A percentile compares a stretch with the other conserved stretches of the same genome.
Conservation (phyloP, 1,140 invertebrate genomes). For the Hypsibius dujardini region DNA sequence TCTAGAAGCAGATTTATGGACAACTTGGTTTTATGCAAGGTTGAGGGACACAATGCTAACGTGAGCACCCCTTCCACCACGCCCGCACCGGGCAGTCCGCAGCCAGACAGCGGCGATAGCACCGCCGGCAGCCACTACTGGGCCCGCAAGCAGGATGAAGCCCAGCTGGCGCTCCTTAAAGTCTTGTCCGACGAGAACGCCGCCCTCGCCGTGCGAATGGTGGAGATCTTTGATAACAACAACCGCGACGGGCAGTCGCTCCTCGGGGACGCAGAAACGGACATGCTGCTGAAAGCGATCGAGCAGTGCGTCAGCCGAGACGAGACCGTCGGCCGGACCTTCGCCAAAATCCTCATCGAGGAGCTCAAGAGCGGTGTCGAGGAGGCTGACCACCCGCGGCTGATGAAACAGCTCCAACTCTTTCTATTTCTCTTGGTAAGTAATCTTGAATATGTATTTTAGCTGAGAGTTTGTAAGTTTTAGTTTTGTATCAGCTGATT, state of each 20-base stretch:
- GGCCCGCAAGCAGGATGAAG: constrained; percentile 11
- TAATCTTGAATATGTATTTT: no score
- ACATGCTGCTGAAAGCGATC: constrained; percentile 50
- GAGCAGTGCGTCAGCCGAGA: constrained; percentile 61
- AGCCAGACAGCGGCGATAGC: not conserved
- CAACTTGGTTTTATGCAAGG: no score
- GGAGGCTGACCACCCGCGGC: constrained; percentile 13
- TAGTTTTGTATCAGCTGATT: no score
- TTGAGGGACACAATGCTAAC: no score
- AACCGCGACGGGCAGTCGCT: constrained; percentile 46
- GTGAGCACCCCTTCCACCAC: not conserved
- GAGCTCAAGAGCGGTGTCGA: not conserved
- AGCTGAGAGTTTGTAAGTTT: no score
- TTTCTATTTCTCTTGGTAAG: constrained; percentile 83
- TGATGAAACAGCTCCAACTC: constrained; percentile 72
- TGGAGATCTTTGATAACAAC: constrained; percentile 54
- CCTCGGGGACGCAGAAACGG: constrained; percentile 53
- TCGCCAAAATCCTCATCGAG: constrained; percentile 12
- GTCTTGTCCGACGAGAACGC: constrained; percentile 33
- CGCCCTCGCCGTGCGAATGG: constrained; percentile 37
- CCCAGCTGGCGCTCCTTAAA: constrained; percentile 26
- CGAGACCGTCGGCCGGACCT: constrained; percentile 49
- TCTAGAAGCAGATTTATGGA: no score
- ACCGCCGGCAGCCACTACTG: not conserved
- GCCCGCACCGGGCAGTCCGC: not conserved